These are phyloP conservation scores for Drosophila colorata DNA, from an alignment of 2,888 invertebrate species.

Conservation along the genomic window DNA sequence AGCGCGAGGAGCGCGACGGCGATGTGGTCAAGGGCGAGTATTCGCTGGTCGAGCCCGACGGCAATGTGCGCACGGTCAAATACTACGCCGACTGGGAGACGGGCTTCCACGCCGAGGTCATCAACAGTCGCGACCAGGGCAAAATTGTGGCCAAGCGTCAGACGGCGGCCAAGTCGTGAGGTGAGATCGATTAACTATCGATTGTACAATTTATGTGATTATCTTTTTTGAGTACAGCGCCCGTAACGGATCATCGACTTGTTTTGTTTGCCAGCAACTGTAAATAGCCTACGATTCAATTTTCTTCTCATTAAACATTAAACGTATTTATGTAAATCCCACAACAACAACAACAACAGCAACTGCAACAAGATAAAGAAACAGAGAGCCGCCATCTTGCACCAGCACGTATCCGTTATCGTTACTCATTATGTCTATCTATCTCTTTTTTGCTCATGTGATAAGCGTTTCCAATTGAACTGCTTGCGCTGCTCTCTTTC, in stretches of 20 bases:
- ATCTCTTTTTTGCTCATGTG: constrained; percentile 70
- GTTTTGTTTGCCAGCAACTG: constrained; percentile 67
- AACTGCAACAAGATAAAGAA: constrained; percentile 26
- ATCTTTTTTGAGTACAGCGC: constrained; percentile 2
- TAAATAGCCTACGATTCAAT: constrained; percentile 75
- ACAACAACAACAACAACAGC: constrained; percentile 40
- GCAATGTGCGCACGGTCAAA: constrained; percentile 90
- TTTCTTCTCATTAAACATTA: constrained; percentile 74
- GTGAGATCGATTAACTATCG: constrained; percentile 12
- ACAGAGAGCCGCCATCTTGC: constrained; percentile 45
- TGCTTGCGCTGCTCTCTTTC: constrained; percentile 62
- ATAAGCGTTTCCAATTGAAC: constrained; percentile 63
- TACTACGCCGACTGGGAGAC: constrained; percentile 92
- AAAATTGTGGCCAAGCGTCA: constrained; percentile 83
- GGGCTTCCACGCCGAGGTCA: constrained; percentile 91
- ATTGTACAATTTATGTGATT: not conserved
- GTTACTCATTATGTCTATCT: constrained; percentile 29
- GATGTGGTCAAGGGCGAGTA: constrained; percentile 91
- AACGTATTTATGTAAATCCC: constrained; percentile 74
- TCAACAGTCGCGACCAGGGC: constrained; percentile 87
- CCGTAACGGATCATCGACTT: constrained; percentile 26
- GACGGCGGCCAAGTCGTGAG: constrained; percentile 66
- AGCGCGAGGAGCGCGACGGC: constrained; percentile 90
- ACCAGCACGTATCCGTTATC: constrained; percentile 28
- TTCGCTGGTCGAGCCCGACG: constrained; percentile 90